Evolutionary conservation across 2,888 invertebrate species (phyloP), one percentile per base, ranked within the genome.

Genomic region (Sminthurinus aureus): DNA sequence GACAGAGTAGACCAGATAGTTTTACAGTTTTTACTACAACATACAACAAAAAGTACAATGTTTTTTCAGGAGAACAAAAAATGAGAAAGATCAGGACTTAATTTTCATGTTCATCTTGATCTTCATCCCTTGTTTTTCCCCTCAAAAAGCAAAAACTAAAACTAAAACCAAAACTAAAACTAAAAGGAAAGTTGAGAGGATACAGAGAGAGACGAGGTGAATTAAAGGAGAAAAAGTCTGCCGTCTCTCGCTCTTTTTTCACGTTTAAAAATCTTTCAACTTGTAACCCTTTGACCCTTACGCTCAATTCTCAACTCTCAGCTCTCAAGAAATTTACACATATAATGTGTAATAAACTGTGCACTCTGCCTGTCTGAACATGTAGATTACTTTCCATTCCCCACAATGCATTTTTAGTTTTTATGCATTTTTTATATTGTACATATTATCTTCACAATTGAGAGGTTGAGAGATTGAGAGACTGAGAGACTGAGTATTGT

Each of bases 281-380:
- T 51, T 22, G 15, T 77, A 77, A 77, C 76, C 78, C 78, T 78
- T 78, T 51, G 38, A 51, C 67, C 58, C 20, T 52, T 6, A 64
- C 20, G 58, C 24, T 11, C 15, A n/a, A 51, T 8, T 77, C 3
- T 8, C 13, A 22, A 75, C 51, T 26, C 24, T 24, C 18, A 64
- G 20, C 13, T n/a, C n/a, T 12, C 3, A 67, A 67, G n/a, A 20
- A 20, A n/a, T 8, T 11, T 20, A 15, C 3, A 9, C n/a, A 11
- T 12, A 11, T 67, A 6, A 67, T n/a, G 15, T 67, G n/a, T 15
- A 67, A 67, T 67, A 67, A 11, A n/a, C 11, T 67, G 38, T 38
- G 4, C 58, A 58, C 9, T 58, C 15, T 58, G 9, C 15, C 58
- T 58, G 9, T 18, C 58, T 58, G 9, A 2, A 9, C 58, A 58